These are phyloP conservation scores for Propithecus perrieri DNA, from an alignment of 2,797 vertebrate species.

Conservation along the genomic window DNA sequence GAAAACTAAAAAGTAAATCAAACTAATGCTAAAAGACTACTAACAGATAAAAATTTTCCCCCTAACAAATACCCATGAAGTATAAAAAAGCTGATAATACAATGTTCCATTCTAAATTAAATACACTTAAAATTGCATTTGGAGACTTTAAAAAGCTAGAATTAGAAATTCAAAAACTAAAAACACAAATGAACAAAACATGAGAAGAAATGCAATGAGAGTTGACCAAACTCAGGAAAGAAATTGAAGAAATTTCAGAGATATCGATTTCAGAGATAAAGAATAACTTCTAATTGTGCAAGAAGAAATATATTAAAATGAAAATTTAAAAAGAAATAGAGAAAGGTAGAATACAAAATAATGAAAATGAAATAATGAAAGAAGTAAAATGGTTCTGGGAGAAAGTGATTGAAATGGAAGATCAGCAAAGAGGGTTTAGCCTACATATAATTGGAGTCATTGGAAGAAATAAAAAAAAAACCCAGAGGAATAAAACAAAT, in stretches of 20 bases:
- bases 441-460: not conserved
- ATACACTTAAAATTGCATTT: not conserved
- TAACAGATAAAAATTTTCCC: not conserved
- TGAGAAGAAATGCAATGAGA: not conserved
- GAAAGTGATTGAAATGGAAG: not conserved
- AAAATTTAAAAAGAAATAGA: not conserved
- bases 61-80: not conserved
- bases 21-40: not conserved
- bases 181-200: not conserved
- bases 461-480: not conserved
- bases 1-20: not conserved
- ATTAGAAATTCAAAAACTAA: conserved; percentile 7
- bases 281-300: not conserved
- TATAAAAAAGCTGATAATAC: not conserved
- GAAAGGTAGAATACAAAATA: not conserved
- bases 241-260: not conserved
- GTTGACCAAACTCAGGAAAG: not conserved
- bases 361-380: conserved; percentile 6
- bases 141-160: not conserved
- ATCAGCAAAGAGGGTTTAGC: not conserved
- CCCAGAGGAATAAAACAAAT: not conserved
- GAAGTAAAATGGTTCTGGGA: not conserved
- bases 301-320: not conserved
- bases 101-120: not conserved
- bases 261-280: not conserved